Percentiles rank a stretch among this genome's conserved stretches.
Evolutionary conservation across 2,888 invertebrate species (phyloP).

Genomic region (Choreutis nemorana): DNA sequence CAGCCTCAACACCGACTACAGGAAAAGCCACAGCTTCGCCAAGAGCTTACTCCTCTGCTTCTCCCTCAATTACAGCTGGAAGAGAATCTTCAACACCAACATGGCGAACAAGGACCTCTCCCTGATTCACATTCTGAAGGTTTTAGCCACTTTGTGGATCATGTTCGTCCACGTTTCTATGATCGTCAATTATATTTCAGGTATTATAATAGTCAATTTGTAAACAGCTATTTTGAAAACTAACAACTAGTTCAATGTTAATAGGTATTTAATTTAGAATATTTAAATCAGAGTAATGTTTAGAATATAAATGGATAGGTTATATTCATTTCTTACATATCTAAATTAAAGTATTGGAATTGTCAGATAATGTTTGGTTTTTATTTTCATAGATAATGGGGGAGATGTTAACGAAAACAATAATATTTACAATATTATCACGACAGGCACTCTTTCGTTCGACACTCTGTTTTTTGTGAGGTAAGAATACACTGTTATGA

Average conservation of each 20-base stretch:
- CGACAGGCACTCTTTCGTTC: slow-evolving; percentile 65
- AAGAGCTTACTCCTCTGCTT: slow-evolving; percentile 43
- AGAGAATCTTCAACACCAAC: slow-evolving; percentile 47
- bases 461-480: slow-evolving; percentile 71
- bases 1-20: slow-evolving; percentile 33
- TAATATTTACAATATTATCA: slow-evolving; percentile 55
- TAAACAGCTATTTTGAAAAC: not conserved
- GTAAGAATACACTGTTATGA: slow-evolving; percentile 35
- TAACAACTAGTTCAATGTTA: not conserved
- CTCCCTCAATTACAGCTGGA: slow-evolving; percentile 44
- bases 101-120: slow-evolving; percentile 59
- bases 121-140: slow-evolving; percentile 68
- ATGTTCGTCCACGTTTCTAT: slow-evolving; percentile 70
- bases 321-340: too few species aligned
- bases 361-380: slow-evolving; percentile 18
- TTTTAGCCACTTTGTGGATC: slow-evolving; percentile 72
- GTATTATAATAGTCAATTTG: too few species aligned
- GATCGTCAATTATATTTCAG: slow-evolving; percentile 71
- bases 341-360: not conserved
- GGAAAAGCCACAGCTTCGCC: slow-evolving; percentile 25
- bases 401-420: slow-evolving; percentile 41
- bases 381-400: slow-evolving; percentile 60
- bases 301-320: too few species aligned
- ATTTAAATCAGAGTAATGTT: too few species aligned
- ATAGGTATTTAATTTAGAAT: slow-evolving; percentile 1